Evolutionary conservation across 2,113 vertebrate species (phyloP).

Genomic region (Entomyzon cyanotis): DNA sequence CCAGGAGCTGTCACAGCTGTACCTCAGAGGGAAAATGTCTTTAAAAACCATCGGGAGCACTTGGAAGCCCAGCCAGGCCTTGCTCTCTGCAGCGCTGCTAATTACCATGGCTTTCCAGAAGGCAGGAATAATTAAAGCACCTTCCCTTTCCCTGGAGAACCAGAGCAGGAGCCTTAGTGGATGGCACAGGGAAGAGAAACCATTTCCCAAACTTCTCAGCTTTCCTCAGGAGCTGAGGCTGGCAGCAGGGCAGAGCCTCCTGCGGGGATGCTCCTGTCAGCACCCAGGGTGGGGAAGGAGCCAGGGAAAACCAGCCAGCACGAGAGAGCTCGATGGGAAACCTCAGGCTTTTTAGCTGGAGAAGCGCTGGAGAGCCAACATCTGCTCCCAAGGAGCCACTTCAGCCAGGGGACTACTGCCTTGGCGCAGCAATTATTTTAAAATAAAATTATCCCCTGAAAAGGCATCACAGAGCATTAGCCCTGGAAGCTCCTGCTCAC

Average conservation of each 20-base stretch:
- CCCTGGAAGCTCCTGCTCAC: not conserved
- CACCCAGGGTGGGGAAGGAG: not conserved
- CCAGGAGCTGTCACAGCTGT: not conserved
- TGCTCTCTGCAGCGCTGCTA: not conserved
- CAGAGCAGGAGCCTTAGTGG: not conserved
- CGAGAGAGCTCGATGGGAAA: not conserved
- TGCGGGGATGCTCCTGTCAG: not conserved
- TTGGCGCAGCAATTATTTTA: not conserved
- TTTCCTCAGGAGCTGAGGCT: not conserved
- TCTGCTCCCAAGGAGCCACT: not conserved
- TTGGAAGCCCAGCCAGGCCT: not conserved
- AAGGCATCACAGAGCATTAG: rapidly evolving
- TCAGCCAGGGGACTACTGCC: not conserved
- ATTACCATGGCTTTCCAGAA: conserved; percentile 13
- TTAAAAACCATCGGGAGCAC: rapidly evolving
- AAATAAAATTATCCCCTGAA: not conserved
- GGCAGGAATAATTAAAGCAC: conserved; percentile 42
- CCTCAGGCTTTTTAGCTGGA: not conserved
- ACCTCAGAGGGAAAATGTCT: not conserved
- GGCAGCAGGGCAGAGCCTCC: not conserved
- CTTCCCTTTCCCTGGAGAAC: not conserved
- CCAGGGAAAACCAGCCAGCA: not conserved
- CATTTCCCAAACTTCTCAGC: not conserved
- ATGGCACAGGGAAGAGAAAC: not conserved
- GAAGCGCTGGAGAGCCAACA: not conserved